Base-by-base conservation (phyloP, 2,797 vertebrate genomes). In the Poecilia gillii region DNA sequence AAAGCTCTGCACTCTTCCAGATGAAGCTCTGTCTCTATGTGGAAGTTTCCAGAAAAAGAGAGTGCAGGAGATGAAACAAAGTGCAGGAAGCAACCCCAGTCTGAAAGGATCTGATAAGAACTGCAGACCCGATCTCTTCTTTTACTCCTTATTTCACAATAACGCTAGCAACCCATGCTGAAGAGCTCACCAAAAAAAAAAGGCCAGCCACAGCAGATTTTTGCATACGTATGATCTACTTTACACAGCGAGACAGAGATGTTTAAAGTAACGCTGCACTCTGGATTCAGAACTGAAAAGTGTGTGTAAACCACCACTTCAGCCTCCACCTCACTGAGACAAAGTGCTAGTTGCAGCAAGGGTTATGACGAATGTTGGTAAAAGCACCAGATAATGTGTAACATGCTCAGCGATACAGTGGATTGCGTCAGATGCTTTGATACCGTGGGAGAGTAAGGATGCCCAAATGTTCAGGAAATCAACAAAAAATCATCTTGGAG, bases 161-260 rank as follows among this genome's bases (percentile, higher is more conserved):
- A 79, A 84, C 79, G 82, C 79, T 13, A 91, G 90, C 89, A 91
- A 57, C 88, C 79, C 89, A 89, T 91, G 82, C 72, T 74, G 88
- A 45, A 53, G 33, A 1, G 1, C 36, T 28, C 1, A 1, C 0
- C 59, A 18, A 71, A 5, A n/a, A 71, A 5, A n/a, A 1, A 8
- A 45, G 4, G 20, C 23, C 8, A 18, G 9, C 39, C 18, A 41
- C 39, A 25, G 39, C 59, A 64, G 31, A 14, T 66, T 16, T 36
- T 59, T 59, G n/a, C 28, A 64, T 64, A 6, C 20, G 14, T 62
- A 31, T 2, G 28, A 16, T 62, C 28, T 59, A 31, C 57, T 31
- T 59, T 31, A 13, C 1, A 14, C 1, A 33, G 1, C 14, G 28
- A 62, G 28, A 12, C 28, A 33, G 13, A 16, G 4, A 62, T 28